These are phyloP conservation scores for Choloepus didactylus DNA, from an alignment of 2,797 vertebrate species.

Conservation along the genomic window DNA sequence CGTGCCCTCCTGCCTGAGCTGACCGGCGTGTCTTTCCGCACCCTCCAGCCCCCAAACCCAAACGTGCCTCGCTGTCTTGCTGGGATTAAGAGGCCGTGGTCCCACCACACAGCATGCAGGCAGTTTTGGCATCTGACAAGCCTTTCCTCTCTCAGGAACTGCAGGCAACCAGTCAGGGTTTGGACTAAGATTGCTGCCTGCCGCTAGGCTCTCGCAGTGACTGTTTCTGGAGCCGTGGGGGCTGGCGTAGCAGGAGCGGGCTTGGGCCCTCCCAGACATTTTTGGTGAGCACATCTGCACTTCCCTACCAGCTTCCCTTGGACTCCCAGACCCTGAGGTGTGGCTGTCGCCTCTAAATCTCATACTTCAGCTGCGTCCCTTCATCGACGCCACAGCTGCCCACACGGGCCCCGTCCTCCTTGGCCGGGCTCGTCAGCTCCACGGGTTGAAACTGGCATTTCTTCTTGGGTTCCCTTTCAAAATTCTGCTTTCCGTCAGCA, in stretches of 20 bases:
- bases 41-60: slow-evolving; percentile 55
- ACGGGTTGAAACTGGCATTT: not conserved
- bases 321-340: not conserved
- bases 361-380: not conserved
- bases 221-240: slow-evolving; percentile 73
- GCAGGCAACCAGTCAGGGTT: slow-evolving; percentile 80
- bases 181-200: slow-evolving; percentile 78
- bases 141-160: slow-evolving; percentile 81
- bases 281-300: slow-evolving; percentile 63
- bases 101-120: slow-evolving; percentile 81
- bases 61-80: slow-evolving; percentile 75
- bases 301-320: not conserved
- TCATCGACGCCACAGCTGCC: not conserved
- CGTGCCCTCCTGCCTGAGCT: slow-evolving; percentile 52
- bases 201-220: slow-evolving; percentile 62
- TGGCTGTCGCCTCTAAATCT: not conserved
- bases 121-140: slow-evolving; percentile 82
- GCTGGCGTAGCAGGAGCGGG: slow-evolving; percentile 60
- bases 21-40: slow-evolving; percentile 67
- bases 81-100: slow-evolving; percentile 80
- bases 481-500: not conserved
- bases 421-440: not conserved
- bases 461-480: not conserved
- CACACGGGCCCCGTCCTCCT: not conserved
- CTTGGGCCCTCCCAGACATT: slow-evolving; percentile 32